These are phyloP conservation scores for Cacoxenus indagator DNA, from an alignment of 2,888 invertebrate species.

Conservation along the genomic window DNA sequence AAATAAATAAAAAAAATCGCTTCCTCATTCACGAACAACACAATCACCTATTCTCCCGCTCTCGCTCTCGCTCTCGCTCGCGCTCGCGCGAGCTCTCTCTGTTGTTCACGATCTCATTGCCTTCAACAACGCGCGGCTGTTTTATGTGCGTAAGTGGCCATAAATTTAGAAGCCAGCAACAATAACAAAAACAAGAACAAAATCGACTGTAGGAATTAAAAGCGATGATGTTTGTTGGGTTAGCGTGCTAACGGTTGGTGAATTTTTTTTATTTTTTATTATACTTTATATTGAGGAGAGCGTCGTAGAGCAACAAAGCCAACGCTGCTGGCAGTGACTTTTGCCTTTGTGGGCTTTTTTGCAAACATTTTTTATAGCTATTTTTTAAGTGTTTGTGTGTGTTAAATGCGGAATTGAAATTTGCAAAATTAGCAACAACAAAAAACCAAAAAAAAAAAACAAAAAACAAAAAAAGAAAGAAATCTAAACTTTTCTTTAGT, in stretches of 20 bases:
- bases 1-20: no score
- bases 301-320: no score
- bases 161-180: conserved; percentile 42
- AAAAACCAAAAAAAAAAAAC: background rate
- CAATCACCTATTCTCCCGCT: no score
- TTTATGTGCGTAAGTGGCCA: conserved; percentile 47
- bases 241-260: no score
- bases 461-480: background rate
- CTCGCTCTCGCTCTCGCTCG: no score
- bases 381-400: background rate
- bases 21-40: no score
- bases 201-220: no score
- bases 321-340: conserved; percentile 34
- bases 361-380: background rate
- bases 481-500: background rate
- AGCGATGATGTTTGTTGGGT: no score
- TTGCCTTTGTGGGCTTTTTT: conserved; percentile 35
- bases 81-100: no score
- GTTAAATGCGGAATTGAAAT: conserved; percentile 22
- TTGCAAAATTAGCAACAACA: conserved; percentile 15
- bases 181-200: background rate
- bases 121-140: background rate
- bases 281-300: no score
- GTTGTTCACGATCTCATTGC: conserved; percentile 18
- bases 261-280: no score